These are phyloP conservation scores for Cryptotermes secundus DNA, from an alignment of 1,140 invertebrate species.

Conservation along the genomic window DNA sequence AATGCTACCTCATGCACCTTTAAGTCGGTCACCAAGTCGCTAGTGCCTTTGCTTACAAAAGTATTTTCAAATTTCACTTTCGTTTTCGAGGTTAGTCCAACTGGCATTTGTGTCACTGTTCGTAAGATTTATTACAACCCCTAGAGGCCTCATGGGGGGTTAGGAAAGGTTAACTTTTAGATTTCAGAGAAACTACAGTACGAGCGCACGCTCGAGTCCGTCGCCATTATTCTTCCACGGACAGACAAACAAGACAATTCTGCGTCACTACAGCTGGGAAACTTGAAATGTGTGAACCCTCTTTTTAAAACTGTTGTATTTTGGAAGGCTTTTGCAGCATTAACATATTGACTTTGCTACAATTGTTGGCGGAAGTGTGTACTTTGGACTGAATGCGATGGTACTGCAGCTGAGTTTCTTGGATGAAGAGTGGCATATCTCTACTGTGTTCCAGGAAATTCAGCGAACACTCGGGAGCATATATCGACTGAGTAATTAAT, in stretches of 20 bases:
- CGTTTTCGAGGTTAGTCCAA: background rate
- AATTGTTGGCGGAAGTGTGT: background rate
- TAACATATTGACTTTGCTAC: background rate
- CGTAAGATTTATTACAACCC: background rate
- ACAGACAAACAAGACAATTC: background rate
- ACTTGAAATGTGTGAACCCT: background rate
- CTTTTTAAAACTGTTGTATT: conserved; percentile 18
- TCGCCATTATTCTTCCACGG: background rate
- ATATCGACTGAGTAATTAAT: too few species aligned
- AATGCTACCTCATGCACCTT: too few species aligned
- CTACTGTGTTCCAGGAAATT: too few species aligned
- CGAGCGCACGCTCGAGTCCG: background rate
- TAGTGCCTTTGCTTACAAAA: background rate
- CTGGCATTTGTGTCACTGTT: background rate
- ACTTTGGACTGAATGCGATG: background rate
- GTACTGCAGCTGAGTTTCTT: background rate
- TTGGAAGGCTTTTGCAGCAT: background rate
- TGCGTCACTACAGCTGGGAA: background rate
- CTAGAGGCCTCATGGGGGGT: background rate
- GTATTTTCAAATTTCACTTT: background rate
- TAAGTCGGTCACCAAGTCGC: background rate
- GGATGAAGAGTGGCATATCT: background rate
- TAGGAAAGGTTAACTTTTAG: background rate
- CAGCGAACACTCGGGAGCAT: too few species aligned
- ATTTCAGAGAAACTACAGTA: background rate